These are phyloP conservation scores for Desmophyllum pertusum DNA, from an alignment of 92 coral and sea anemone species.

Conservation along the genomic window DNA sequence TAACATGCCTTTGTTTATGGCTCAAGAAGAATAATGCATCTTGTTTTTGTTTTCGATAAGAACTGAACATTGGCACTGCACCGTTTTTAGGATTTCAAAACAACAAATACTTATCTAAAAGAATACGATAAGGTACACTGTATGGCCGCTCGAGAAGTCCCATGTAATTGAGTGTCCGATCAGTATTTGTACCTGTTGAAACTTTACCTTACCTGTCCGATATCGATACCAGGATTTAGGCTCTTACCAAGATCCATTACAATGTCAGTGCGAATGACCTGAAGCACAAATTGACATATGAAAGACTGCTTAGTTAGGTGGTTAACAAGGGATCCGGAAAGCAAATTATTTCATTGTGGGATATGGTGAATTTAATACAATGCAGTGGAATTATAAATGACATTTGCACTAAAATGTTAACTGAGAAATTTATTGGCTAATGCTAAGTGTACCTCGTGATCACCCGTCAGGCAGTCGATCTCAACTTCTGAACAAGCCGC, in stretches of 20 bases:
- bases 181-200: background rate
- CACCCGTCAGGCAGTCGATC: slow-evolving; percentile 65
- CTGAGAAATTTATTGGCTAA: background rate
- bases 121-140: no score
- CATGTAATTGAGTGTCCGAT: background rate
- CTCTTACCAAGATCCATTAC: slow-evolving; percentile 59
- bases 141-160: no score
- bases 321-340: background rate
- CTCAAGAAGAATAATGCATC: no score
- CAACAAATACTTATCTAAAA: no score
- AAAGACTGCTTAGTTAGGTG: no score
- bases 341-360: background rate
- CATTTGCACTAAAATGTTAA: background rate
- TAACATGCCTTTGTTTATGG: no score
- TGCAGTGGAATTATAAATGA: background rate
- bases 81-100: no score
- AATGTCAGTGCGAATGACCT: slow-evolving; percentile 52
- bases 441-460: slow-evolving; percentile 50
- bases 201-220: slow-evolving; percentile 52
- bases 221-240: slow-evolving; percentile 59
- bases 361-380: no score
- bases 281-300: background rate
- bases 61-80: no score
- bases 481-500: slow-evolving; percentile 59
- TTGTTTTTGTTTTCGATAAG: no score